Evolutionary conservation across 2,797 vertebrate species (phyloP).

Genomic region (Acomys russatus): DNA sequence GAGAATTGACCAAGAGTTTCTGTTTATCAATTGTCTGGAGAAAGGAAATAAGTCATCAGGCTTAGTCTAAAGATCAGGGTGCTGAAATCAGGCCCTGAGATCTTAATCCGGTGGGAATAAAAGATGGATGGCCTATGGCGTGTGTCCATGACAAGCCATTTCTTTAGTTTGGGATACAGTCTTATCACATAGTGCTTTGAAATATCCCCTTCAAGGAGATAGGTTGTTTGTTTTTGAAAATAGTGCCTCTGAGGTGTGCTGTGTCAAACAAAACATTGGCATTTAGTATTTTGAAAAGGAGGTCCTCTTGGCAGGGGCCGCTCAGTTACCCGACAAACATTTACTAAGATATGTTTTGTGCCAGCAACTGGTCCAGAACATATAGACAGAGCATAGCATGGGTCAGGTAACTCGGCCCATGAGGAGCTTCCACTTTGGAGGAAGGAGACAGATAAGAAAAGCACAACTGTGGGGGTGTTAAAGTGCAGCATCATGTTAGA

Average conservation of each 20-base stretch:
- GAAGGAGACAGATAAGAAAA: neutral
- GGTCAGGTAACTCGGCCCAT: neutral
- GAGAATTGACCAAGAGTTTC: conserved; percentile 79
- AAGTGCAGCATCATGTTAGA: neutral
- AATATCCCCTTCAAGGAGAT: conserved; percentile 59
- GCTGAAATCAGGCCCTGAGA: conserved; percentile 81
- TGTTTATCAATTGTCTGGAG: conserved; percentile 80
- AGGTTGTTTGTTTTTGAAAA: conserved; percentile 72
- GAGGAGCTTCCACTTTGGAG: neutral
- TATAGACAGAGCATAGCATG: neutral
- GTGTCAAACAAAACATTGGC: neutral
- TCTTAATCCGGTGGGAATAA: conserved; percentile 83
- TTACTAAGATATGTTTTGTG: neutral
- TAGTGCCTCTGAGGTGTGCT: neutral
- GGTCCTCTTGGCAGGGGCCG: neutral
- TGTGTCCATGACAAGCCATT: conserved; percentile 63
- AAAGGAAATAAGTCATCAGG: conserved; percentile 82
- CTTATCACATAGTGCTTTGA: neutral
- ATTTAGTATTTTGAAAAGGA: conserved; percentile 33
- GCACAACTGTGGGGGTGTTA: neutral
- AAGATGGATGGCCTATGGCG: neutral
- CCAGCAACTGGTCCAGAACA: neutral
- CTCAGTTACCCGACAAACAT: neutral
- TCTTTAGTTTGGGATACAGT: conserved; percentile 59
- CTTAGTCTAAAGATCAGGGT: conserved; percentile 69